Evolutionary conservation across 2,888 invertebrate species (phyloP), one percentile per base, ranked within the genome.

Genomic region (Xanthia icteritia): DNA sequence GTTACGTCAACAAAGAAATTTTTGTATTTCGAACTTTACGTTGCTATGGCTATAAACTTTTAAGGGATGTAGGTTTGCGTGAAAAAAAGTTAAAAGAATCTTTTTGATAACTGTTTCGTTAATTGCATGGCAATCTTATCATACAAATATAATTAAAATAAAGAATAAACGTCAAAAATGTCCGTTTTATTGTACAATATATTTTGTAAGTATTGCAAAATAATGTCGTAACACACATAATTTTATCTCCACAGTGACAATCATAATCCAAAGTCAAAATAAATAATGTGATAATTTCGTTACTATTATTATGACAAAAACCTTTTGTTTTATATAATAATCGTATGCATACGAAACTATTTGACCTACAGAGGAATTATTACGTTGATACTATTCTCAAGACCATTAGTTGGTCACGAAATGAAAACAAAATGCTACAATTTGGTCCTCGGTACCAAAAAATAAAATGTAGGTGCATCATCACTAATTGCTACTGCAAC

Each of bases 301-400:
- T 73, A 61, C 51, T 58, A 17, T 73, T 58, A 65, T 69, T 77
- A 72, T 60, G 60, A 56, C 51, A 65, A 77, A 15, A 83, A 8
- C 42, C 60, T 73, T 77, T 73, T 77, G 54, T 82, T 82, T 77
- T 71, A 61, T 39, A n/a, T 67, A 68, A 77, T 81, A 72, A 60
- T 77, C 60, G 45, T 4, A 20, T 61, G 0, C 0, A n/a, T 51
- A 54, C 3, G 15, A 82, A 64, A 61, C 5, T 61, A n/a, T 73
- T 61, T 77, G 83, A 58, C 72, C 71, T 68, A 72, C 42, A 13
- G 4, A n/a, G 9, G 56, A 72, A 72, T 45, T 73, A 56, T 72
- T 17, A 42, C 42, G 4, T 42, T 54, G 23, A 8, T 0, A 13
- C 0, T 39, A 54, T 5, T 71, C 13, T 17, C 15, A 27, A 42